These are phyloP conservation scores for Julus scanicus DNA, from an alignment of 2,888 invertebrate genomes.

Conservation along the genomic window DNA sequence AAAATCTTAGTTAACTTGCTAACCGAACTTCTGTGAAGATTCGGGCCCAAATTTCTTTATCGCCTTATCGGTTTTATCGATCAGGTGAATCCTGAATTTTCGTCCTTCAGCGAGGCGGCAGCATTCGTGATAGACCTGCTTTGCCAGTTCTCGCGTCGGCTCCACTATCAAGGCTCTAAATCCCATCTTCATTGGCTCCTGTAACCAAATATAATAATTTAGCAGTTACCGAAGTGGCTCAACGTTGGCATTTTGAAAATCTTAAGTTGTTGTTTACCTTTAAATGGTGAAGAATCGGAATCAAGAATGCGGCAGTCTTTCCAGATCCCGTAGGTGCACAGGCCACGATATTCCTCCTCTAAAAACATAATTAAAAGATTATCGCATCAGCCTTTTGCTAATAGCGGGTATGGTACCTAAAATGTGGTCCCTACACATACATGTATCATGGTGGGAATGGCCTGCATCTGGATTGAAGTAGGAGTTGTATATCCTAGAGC, in stretches of 20 bases:
- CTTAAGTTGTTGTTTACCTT: conserved; percentile 64
- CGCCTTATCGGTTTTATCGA: conserved; percentile 79
- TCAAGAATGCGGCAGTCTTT: conserved; percentile 93
- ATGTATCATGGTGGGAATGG: conserved; percentile 86
- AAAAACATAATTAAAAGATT: background rate
- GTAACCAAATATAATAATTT: conserved; percentile 25
- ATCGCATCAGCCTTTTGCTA: background rate
- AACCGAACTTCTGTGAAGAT: conserved; percentile 81
- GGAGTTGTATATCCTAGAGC: conserved; percentile 79
- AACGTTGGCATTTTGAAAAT: no score
- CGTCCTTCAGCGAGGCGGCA: conserved; percentile 78
- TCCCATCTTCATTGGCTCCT: conserved; percentile 76
- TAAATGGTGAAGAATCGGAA: conserved; percentile 86
- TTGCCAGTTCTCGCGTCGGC: conserved; percentile 93
- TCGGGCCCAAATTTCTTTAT: conserved; percentile 78
- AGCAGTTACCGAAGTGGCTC: background rate
- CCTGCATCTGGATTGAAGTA: conserved; percentile 93
- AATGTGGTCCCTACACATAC: conserved; percentile 66
- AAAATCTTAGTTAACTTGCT: conserved; percentile 59
- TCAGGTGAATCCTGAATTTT: conserved; percentile 79
- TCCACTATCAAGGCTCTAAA: conserved; percentile 88
- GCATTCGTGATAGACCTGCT: conserved; percentile 88
- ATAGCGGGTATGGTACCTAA: background rate
- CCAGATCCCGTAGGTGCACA: conserved; percentile 98
- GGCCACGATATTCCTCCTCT: conserved; percentile 86